Base-by-base conservation (phyloP, 1,140 invertebrate species). In the Dufourea novaeangliae region DNA sequence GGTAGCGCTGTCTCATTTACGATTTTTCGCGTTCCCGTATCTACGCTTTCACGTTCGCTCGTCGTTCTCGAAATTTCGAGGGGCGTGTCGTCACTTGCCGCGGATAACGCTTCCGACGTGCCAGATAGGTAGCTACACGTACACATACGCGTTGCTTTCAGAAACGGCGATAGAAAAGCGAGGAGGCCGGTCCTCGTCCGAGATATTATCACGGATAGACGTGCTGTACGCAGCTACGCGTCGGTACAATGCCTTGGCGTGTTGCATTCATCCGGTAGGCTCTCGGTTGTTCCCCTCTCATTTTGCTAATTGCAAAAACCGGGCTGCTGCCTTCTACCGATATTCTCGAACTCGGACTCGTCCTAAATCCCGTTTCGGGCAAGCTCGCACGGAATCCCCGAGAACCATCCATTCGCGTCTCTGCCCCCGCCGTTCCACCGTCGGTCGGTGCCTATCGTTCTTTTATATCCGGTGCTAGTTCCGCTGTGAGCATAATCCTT, bases 291-390 rank as follows among this genome's bases (percentile, higher is more conserved):
- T 82, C 71, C 80, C 63, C 68, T 74, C 77, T 71, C 85, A 88
- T 87, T 88, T 86, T 87, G 81, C 86, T 88, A 88, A 88, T 88
- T 88, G 85, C 82, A 88, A 88, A 84, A 84, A 85, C 80, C 73
- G 57, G 34, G 39, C 59, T 57, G 20, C 67, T 14, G 25, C 46
- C 46, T 50, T 50, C 27, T 27, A 50, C 68, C 82, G 63, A 82
- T 78, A 78, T 54, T 54, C 69, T 68, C 50, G 22, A n/a, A 62
- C 11, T 74, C 73, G 7, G 56, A 39, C 66, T 37, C 22, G 56
- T 69, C 14, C 74, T 46, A 62, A 50, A 77, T 59, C 52, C 52
- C 29, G 14, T 2, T n/a, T 29, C 11, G 52, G 27, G 25, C 56
- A 14, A 66, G 22, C 34, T 1, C 34, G 2, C 1, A 1, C 7